Conservation (phyloP, 2,113 vertebrate genomes). For the Silurus glanis region DNA sequence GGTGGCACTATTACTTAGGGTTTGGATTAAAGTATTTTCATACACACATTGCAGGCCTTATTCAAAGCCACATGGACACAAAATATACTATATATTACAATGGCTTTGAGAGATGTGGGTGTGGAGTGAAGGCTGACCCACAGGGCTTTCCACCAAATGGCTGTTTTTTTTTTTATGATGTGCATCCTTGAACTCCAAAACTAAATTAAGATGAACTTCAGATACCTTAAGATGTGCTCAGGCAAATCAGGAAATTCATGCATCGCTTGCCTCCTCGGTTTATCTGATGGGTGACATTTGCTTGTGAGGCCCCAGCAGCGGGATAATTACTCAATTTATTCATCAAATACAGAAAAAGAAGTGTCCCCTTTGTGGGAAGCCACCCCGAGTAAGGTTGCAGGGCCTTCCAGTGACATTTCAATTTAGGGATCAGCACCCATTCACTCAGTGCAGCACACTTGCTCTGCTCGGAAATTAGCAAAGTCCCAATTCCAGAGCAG, state of each 20-base stretch:
- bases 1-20: slow-evolving; percentile 3
- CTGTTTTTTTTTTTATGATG: slow-evolving; percentile 83
- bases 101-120: slow-evolving; percentile 48
- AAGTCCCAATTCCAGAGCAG: slow-evolving; percentile 59
- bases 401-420: slow-evolving; percentile 88
- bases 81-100: slow-evolving; percentile 56
- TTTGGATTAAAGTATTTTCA: slow-evolving; percentile 9
- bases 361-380: slow-evolving; percentile 84
- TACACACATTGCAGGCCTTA: slow-evolving; percentile 7
- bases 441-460: slow-evolving; percentile 60
- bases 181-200: slow-evolving; percentile 89
- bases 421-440: slow-evolving; percentile 67
- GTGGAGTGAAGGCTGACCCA: slow-evolving; percentile 78
- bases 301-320: slow-evolving; percentile 83
- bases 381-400: slow-evolving; percentile 85
- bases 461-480: slow-evolving; percentile 68
- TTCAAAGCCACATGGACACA: neutral
- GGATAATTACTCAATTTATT: slow-evolving; percentile 98
- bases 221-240: slow-evolving; percentile 56
- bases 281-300: slow-evolving; percentile 98
- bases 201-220: slow-evolving; percentile 81
- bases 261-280: slow-evolving; percentile 90
- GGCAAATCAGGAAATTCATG: slow-evolving; percentile 80
- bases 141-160: slow-evolving; percentile 77
- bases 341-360: slow-evolving; percentile 86